Evolutionary conservation across 2,797 vertebrate genomes (phyloP).

Genomic region (Rhabdomys pumilio): DNA sequence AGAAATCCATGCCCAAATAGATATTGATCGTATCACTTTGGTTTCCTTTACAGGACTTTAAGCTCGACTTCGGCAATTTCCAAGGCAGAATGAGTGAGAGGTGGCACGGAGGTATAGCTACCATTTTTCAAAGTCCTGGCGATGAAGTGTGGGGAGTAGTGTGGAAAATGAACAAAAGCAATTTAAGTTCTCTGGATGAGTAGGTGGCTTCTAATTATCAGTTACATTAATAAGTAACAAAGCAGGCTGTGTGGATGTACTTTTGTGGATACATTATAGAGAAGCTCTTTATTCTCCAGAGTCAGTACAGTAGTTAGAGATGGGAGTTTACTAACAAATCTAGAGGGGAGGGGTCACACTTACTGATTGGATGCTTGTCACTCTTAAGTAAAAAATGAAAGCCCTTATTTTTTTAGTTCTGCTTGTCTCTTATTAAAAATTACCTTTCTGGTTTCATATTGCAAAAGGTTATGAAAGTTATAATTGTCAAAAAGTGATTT

Average conservation of each 20-base stretch:
- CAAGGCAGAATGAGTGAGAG: slow-evolving; percentile 91
- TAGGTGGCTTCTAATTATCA: slow-evolving; percentile 89
- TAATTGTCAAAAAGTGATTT: slow-evolving; percentile 35
- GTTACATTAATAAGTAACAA: slow-evolving; percentile 66
- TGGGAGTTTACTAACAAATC: not conserved
- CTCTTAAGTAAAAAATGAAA: not conserved
- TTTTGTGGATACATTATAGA: not conserved
- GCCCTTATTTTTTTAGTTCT: slow-evolving; percentile 26
- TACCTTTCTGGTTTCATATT: slow-evolving; percentile 38
- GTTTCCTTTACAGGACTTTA: slow-evolving; percentile 93
- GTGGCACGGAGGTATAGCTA: slow-evolving; percentile 96
- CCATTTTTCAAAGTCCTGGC: slow-evolving; percentile 92
- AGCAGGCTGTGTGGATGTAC: not conserved
- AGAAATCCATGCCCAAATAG: not conserved
- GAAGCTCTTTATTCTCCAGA: not conserved
- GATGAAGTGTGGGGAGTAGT: slow-evolving; percentile 96
- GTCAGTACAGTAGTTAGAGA: not conserved
- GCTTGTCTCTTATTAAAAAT: slow-evolving; percentile 21
- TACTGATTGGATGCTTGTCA: slow-evolving; percentile 29
- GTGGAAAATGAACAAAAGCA: slow-evolving; percentile 93
- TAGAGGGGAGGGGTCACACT: not conserved
- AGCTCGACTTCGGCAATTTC: slow-evolving; percentile 94
- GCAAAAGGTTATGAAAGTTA: slow-evolving; percentile 9
- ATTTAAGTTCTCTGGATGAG: slow-evolving; percentile 95
- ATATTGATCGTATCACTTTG: slow-evolving; percentile 81